Evolutionary conservation across 2,113 vertebrate genomes (phyloP).

Genomic region (Phalacrocorax aristotelis): DNA sequence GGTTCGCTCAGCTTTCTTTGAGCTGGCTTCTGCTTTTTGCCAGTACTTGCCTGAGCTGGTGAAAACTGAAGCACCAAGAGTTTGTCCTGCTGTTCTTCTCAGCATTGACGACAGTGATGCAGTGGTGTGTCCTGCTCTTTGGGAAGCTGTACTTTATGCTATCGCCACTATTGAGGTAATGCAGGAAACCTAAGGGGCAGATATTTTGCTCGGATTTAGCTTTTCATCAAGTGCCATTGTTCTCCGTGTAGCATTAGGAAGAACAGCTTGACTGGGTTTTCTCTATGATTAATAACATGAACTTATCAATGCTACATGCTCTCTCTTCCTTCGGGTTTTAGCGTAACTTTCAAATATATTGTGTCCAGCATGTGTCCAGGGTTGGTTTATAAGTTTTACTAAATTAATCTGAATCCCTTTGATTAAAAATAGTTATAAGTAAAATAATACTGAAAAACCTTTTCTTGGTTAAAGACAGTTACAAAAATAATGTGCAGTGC

Average conservation of each 20-base stretch:
- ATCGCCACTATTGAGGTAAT: constrained; percentile 83
- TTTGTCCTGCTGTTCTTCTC: constrained; percentile 88
- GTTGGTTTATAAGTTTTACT: background rate
- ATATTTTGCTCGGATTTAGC: background rate
- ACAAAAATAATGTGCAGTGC: background rate
- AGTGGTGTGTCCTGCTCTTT: constrained; percentile 87
- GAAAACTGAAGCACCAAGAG: constrained; percentile 81
- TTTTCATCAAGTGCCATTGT: background rate
- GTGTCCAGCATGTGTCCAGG: background rate
- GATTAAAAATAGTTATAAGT: background rate
- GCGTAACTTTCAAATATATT: background rate
- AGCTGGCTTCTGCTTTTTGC: constrained; percentile 86
- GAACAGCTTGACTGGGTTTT: background rate
- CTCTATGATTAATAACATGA: background rate
- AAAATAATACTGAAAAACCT: background rate
- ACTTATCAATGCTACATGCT: background rate
- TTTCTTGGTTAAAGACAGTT: background rate
- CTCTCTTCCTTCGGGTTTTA: background rate
- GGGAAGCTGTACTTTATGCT: constrained; percentile 90
- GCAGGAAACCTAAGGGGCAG: background rate
- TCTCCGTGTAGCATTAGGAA: background rate
- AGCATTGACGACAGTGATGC: constrained; percentile 93
- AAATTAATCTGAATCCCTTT: background rate
- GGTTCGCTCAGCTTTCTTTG: constrained; percentile 93
- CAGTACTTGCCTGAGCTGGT: constrained; percentile 81